phyloP scores from a whole-genome alignment of 2,113 vertebrate species.

The Jaculus jaculus region DNA sequence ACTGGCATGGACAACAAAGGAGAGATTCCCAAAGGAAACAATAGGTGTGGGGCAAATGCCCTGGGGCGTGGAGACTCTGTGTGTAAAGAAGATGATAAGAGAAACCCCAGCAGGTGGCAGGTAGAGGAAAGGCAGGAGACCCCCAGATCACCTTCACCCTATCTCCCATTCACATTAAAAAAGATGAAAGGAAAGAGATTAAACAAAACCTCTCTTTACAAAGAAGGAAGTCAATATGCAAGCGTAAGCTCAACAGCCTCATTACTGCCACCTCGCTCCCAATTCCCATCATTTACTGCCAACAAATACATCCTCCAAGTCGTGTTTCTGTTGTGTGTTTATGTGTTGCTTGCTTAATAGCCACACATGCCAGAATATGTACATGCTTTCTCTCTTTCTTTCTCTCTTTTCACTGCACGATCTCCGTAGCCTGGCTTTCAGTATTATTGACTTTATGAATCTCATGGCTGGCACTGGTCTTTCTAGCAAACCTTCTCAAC shows the following conservation, averaged over 20 bases:
- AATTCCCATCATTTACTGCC: neutral
- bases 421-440: neutral
- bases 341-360: neutral
- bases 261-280: neutral
- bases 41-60: slow-evolving; percentile 17
- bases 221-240: neutral
- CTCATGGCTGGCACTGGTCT: neutral
- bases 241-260: neutral
- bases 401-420: neutral
- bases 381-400: too few species aligned
- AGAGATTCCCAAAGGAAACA: slow-evolving; percentile 40
- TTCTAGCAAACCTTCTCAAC: neutral
- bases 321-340: neutral
- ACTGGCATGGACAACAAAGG: slow-evolving; percentile 39
- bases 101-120: slow-evolving; percentile 65
- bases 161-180: neutral
- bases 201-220: slow-evolving; percentile 9
- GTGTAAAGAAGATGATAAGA: slow-evolving; percentile 65
- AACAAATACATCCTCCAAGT: neutral
- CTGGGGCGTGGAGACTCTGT: slow-evolving; percentile 19
- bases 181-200: slow-evolving; percentile 17
- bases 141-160: neutral
- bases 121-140: slow-evolving; percentile 41
- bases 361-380: too few species aligned
- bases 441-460: neutral